Evolutionary conservation across 2,888 invertebrate genomes (phyloP), one percentile per base, ranked within the genome.

Genomic region (Gasteruption jaculator): DNA sequence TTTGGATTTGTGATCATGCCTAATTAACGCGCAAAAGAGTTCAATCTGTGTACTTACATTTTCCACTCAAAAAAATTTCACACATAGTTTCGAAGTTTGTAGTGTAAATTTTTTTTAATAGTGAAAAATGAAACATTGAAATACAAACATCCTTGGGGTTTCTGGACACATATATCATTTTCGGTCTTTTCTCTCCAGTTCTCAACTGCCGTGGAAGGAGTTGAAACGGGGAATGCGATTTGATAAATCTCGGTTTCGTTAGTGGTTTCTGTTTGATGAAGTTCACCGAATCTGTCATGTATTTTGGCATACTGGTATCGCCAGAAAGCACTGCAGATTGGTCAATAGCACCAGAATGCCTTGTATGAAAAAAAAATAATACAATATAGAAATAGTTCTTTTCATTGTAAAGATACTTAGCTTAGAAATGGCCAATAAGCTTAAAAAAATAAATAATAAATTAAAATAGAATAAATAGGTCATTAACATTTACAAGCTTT

Each of bases 111-210:
- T 77, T 72, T 19, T 82, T 67, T 56, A 83, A 73, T 48, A 76
- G 78, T 54, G 80, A 79, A 41, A 85, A 77, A 58, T 83, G 81
- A 59, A 76, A 86, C 55, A 80, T 83, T 0, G 86, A 86, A 0
- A 86, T 78, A 47, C 85, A 86, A 60, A 87, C 81, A 65, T 94
- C 94, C 68, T 92, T 92, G 0, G 93, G 91, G 72, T 94, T 91
- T 34, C 94, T 80, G 0, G 87, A 81, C 1, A 89, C 83, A 68
- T 93, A 94, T 46, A 94, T 82, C 14, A 91, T 82, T 87, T 67
- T 71, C 2, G 73, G 71, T 40, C 60, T 67, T 42, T 66, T 73
- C 11, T 56, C 54, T 8, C 66, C 64, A n/a, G 57, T 63, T 41
- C 66, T 61, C 25, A 74, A 63, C 49, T 72, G 75, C 38, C 50